A percentile compares a stretch with the other conserved stretches of the same genome.
Evolutionary conservation across 2,113 vertebrate species (phyloP).

Genomic region (Poeciliopsis retropinna): DNA sequence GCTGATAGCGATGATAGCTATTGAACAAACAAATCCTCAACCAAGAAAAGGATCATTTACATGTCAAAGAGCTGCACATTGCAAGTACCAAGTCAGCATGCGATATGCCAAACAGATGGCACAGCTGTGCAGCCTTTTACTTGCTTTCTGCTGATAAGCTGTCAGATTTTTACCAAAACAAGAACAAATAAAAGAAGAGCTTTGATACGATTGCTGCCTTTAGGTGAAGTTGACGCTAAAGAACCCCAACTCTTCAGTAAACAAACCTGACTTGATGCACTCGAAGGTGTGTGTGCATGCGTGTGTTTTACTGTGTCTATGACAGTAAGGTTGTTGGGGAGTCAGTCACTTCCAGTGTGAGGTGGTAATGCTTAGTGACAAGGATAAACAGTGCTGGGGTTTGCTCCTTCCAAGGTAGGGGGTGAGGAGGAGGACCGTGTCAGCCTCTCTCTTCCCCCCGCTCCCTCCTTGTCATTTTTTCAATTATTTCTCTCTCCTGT

Average conservation of each 20-base stretch:
- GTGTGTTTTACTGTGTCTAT: constrained; percentile 40
- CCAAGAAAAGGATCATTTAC: constrained; percentile 34
- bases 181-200: too few species aligned
- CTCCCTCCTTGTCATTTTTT: constrained; percentile 82
- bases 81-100: constrained; percentile 1
- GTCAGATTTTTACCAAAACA: constrained; percentile 12
- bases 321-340: constrained; percentile 42
- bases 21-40: constrained; percentile 68
- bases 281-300: constrained; percentile 18
- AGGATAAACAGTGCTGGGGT: constrained; percentile 83
- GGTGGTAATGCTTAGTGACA: constrained; percentile 82
- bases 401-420: constrained; percentile 64
- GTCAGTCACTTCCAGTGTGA: constrained; percentile 61
- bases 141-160: neutral
- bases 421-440: constrained; percentile 45
- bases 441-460: constrained; percentile 64
- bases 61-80: neutral
- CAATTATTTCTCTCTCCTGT: constrained; percentile 79
- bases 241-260: neutral
- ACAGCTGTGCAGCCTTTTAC: constrained; percentile 1
- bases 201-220: neutral
- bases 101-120: constrained; percentile 5
- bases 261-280: constrained; percentile 2
- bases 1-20: constrained; percentile 50
- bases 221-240: neutral